Conservation (phyloP, 1,140 invertebrate species). For the Drosophila navojoa region DNA sequence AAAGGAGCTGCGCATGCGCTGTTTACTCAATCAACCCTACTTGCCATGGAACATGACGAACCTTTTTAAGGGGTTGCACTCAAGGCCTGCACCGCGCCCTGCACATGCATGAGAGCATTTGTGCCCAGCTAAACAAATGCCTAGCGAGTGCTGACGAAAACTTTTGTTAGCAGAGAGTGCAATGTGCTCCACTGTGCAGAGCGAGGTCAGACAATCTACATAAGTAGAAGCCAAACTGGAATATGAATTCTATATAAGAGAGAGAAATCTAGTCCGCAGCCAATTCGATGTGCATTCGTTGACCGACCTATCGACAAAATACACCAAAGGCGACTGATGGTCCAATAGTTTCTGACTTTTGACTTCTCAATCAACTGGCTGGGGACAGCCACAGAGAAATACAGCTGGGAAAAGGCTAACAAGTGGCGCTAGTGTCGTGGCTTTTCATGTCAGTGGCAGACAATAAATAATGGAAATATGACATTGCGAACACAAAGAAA, state of each 20-base stretch:
- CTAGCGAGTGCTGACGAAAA: not conserved
- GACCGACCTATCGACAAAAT: constrained; percentile 7
- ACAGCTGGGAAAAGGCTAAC: constrained; percentile 23
- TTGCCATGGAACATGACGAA: not conserved
- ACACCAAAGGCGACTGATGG: constrained; percentile 57
- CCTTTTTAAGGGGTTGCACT: constrained; percentile 46
- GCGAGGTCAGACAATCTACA: not conserved
- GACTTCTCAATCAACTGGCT: not conserved
- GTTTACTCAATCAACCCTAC: constrained; percentile 14
- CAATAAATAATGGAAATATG: constrained; percentile 37
- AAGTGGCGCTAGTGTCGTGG: constrained; percentile 61
- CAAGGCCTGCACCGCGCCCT: constrained; percentile 41
- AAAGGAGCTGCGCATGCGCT: constrained; percentile 25
- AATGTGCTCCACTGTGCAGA: not conserved
- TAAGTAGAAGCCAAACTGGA: not conserved
- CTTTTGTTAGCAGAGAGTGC: not conserved
- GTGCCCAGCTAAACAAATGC: not conserved
- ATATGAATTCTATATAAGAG: not conserved
- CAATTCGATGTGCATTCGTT: constrained; percentile 15
- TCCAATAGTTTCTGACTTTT: constrained; percentile 31
- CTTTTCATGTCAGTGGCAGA: constrained; percentile 60
- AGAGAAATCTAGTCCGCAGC: not conserved
- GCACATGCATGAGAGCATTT: constrained; percentile 15
- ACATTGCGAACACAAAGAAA: constrained; percentile 32
- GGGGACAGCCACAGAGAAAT: not conserved